Evolutionary conservation across 2,888 invertebrate species (phyloP), one percentile per base, ranked within the genome.

Genomic region (Pachydiplax longipennis): DNA sequence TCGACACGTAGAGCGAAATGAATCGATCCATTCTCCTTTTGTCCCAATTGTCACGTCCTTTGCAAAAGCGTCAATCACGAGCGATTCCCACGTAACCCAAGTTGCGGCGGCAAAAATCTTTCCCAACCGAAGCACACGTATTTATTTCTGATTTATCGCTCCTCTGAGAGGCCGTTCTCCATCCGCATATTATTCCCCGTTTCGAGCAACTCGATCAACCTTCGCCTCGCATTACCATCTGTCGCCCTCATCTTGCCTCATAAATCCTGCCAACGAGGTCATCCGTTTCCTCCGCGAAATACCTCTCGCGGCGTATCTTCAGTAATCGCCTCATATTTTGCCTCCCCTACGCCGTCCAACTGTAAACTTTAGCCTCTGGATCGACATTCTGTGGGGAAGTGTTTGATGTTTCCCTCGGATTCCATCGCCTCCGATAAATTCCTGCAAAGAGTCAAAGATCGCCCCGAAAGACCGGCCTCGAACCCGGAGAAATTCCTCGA

Each of bases 351-450:
- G 83, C 83, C 87, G 37, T n/a, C 87, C 87, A 37, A 61, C 87
- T 61, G 87, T 87, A 37, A 35, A 61, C 18, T 48, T 87, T 87
- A 61, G 61, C 87, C 53, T 8, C 12, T 37, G 87, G 37, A 87
- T 87, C 87, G 87, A 87, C 87, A 65, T 87, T 87, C 87, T 61
- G 37, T 37, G 87, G 61, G 53, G 40, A 65, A 87, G 87, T 61
- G 61, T 87, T 87, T 87, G 87, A 87, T 87, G 87, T 87, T 87
- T 87, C 61, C 87, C 87, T 65, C 37, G 87, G 65, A 87, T 87
- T 87, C 87, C 87, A 87, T 87, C 65, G 87, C 65, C 37, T n/a
- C 87, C 87, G 87, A 87, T 87, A 87, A 87, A 87, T 87, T 87
- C 87, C 87, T 37, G 35, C 18, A 8, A 31, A 61, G 58, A 87